Evolutionary conservation across 2,888 invertebrate species (phyloP).

Genomic region (Acronicta alni): DNA sequence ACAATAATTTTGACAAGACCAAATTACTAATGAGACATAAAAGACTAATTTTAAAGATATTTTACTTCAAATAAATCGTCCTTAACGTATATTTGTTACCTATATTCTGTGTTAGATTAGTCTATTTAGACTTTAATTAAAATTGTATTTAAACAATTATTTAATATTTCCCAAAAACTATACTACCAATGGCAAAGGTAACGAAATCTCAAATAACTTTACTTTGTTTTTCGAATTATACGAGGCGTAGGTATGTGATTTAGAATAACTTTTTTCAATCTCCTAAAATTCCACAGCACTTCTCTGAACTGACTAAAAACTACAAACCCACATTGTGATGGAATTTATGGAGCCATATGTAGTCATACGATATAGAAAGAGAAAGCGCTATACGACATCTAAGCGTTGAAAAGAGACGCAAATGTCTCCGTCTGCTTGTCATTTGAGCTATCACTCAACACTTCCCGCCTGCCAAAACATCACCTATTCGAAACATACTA

Average conservation of each 20-base stretch:
- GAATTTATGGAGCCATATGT: not conserved
- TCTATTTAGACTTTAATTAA: conserved; percentile 6
- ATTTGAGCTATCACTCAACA: not conserved
- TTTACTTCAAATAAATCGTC: conserved; percentile 21
- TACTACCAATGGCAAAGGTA: not conserved
- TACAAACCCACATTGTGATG: no score
- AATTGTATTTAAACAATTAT: conserved; percentile 2
- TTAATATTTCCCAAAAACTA: not conserved
- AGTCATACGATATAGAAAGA: not conserved
- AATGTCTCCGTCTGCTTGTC: not conserved
- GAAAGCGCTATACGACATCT: not conserved
- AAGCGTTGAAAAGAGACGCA: conserved; percentile 8
- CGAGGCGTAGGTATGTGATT: conserved; percentile 22
- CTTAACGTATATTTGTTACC: conserved; percentile 24
- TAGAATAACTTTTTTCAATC: conserved; percentile 7
- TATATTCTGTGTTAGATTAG: conserved; percentile 22
- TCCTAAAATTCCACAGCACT: not conserved
- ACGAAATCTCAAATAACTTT: conserved; percentile 5
- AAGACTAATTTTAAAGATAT: conserved; percentile 41
- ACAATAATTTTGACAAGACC: conserved; percentile 27
- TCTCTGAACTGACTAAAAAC: not conserved
- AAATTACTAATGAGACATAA: conserved; percentile 22
- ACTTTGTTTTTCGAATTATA: not conserved
- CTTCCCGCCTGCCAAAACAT: conserved; percentile 22
- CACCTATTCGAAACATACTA: conserved; percentile 21